A percentile compares a stretch with the other conserved stretches of the same genome.
Conservation (phyloP, 1,140 invertebrate species). For the Spodoptera litura region DNA sequence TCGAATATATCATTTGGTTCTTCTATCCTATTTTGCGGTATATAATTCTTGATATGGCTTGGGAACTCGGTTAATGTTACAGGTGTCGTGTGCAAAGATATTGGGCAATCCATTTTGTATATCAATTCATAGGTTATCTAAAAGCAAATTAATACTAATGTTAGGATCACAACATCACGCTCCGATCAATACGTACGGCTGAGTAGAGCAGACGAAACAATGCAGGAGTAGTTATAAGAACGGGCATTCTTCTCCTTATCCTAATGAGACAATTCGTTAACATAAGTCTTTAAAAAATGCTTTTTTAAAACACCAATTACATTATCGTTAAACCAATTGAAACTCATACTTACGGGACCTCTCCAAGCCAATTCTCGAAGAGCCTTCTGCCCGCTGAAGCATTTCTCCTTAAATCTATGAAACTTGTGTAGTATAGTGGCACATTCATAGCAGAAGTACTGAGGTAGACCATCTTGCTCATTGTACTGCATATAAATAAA, state of each 20-base stretch:
- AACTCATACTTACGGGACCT: constrained; percentile 64
- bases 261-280: too few relatives aligned
- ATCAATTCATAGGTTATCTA: constrained; percentile 72
- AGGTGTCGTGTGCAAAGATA: constrained; percentile 54
- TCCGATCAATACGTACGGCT: too few relatives aligned
- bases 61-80: constrained; percentile 55
- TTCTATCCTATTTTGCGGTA: constrained; percentile 39
- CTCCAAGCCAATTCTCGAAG: constrained; percentile 66
- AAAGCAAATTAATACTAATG: constrained; percentile 31
- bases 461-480: constrained; percentile 65
- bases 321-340: too few relatives aligned
- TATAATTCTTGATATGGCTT: constrained; percentile 49
- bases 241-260: too few relatives aligned
- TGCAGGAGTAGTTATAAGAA: too few relatives aligned
- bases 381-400: constrained; percentile 64
- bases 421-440: constrained; percentile 72
- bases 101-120: constrained; percentile 61
- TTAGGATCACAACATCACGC: too few relatives aligned
- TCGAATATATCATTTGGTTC: constrained; percentile 25
- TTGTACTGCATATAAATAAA: constrained; percentile 57
- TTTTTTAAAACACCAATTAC: too few relatives aligned
- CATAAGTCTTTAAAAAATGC: too few relatives aligned
- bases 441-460: constrained; percentile 78
- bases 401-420: constrained; percentile 80
- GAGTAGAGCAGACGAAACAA: too few relatives aligned